Evolutionary conservation across 2,888 invertebrate genomes (phyloP), one percentile per base, ranked within the genome.

Genomic region (Perdita meconis): DNA sequence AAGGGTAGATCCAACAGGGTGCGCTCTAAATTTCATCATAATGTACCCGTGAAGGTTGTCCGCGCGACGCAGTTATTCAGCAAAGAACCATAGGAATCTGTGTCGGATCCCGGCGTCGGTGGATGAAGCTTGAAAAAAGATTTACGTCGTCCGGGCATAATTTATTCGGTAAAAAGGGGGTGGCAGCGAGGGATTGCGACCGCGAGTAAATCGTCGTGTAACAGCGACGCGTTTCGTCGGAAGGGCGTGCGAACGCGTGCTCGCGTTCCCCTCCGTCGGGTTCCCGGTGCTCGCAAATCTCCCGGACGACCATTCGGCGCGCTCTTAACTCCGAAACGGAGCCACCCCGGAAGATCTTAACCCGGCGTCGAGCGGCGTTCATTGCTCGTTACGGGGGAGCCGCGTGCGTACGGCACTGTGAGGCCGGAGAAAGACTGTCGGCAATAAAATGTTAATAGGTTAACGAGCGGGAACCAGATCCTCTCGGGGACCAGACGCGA

Each of bases 401-500:
- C 50, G 26, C 61, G 66, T 75, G 59, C 57, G 44, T 51, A 70
- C 64, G 59, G 51, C 22, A 24, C 30, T n/a, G 51, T 59, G 61
- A 61, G 68, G n/a, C n/a, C n/a, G n/a, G n/a, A n/a, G 73, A 87
- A 85, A 81, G 84, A 87, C 87, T 86, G 81, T 76, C 63, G 70
- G 86, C 82, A 88, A 88, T 88, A 88, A 88, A 88, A 88, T 88
- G 85, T 88, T 88, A 87, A 88, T 86, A 82, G 82, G 81, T 86
- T 87, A 88, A 88, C 86, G 80, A 88, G 83, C 64, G 56, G 61
- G 56, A 70, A 66, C 60, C 69, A 57, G 74, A 66, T 66, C 56
- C 66, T 34, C 59, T 24, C 64, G 55, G 55, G 44, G 63, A 71
- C 67, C 60, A 47, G 6, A 30, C 47, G 42, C 47, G 53, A 78